Evolutionary conservation across 2,797 vertebrate genomes (phyloP).

Genomic region (Dermochelys coriacea): DNA sequence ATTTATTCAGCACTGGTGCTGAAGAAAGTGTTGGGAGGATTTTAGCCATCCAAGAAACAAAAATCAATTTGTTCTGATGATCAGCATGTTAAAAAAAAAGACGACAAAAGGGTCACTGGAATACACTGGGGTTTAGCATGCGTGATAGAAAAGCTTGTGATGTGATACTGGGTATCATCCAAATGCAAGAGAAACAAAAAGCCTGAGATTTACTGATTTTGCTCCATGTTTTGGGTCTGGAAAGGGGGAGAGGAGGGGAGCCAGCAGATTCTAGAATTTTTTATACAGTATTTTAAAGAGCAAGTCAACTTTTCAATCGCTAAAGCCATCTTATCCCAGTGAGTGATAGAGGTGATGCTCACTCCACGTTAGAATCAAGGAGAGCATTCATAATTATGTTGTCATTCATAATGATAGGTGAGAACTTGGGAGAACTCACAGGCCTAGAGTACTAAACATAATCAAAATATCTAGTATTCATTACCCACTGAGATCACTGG

Average conservation of each 20-base stretch:
- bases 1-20: constrained; percentile 86
- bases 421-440: neutral
- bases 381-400: neutral
- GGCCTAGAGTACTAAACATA: neutral
- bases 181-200: neutral
- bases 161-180: neutral
- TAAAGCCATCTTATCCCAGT: neutral
- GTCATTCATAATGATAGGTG: neutral
- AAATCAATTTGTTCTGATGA: constrained; percentile 88
- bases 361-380: neutral
- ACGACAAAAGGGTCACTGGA: constrained; percentile 31
- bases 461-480: neutral
- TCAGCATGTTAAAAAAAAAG: constrained; percentile 47
- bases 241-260: neutral
- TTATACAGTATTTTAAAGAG: neutral
- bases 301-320: neutral
- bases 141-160: neutral
- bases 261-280: neutral
- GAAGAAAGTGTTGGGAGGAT: constrained; percentile 85
- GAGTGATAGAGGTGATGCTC: neutral
- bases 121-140: neutral
- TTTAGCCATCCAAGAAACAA: constrained; percentile 86
- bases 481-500: neutral
- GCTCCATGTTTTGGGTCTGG: neutral
- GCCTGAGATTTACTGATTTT: neutral